phyloP scores from a whole-genome alignment of 2,797 vertebrate genomes.

The Pseudochirops corinnae region DNA sequence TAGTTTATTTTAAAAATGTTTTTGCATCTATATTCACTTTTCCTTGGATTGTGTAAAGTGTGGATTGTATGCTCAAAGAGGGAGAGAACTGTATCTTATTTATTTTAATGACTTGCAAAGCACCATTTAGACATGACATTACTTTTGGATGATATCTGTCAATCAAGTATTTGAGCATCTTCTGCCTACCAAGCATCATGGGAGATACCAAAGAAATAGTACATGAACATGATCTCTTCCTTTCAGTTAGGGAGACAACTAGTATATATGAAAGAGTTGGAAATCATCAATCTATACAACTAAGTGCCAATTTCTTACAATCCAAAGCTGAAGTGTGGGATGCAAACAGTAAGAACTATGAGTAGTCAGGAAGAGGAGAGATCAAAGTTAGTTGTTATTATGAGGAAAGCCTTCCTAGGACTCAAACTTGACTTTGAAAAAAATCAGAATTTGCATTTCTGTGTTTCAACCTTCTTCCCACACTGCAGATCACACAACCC shows the following conservation, averaged over 20 bases:
- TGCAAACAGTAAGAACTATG: neutral
- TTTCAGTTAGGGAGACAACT: neutral
- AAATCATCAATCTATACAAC: neutral
- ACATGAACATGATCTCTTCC: neutral
- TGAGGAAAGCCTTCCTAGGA: neutral
- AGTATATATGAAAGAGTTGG: neutral
- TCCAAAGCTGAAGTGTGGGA: neutral
- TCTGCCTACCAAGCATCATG: neutral
- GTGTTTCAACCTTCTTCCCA: neutral
- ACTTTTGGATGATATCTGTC: neutral
- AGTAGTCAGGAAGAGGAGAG: neutral
- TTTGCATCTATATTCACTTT: neutral
- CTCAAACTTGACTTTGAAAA: neutral
- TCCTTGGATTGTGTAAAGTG: neutral
- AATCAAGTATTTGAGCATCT: slow-evolving; percentile 15
- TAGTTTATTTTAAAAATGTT: neutral
- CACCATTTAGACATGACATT: neutral
- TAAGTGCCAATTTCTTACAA: neutral
- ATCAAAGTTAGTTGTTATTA: neutral
- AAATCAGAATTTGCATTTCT: neutral
- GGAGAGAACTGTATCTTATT: neutral
- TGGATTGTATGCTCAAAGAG: neutral
- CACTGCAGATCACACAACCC: neutral
- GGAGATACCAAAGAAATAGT: neutral
- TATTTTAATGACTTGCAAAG: slow-evolving; percentile 1